Base-by-base conservation (phyloP, 2,113 vertebrate species). In the Nothoprocta pentlandii region DNA sequence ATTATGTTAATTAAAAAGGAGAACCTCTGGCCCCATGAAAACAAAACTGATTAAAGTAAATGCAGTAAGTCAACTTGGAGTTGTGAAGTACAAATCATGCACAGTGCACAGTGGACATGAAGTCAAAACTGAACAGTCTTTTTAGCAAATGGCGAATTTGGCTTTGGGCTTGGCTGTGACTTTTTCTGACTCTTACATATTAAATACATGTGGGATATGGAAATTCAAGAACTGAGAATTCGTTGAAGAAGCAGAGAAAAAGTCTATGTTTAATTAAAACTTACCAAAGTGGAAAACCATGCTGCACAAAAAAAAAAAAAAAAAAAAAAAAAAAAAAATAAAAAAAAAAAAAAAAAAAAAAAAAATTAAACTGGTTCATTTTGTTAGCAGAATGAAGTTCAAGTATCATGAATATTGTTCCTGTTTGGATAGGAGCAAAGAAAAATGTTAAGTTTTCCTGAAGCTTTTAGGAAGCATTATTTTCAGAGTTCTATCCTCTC, bases 1-100 rank as follows among this genome's bases (percentile, higher is more conserved):
- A 89, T 97, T 96, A 94, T 89, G 85, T 49, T 97, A 96, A 98
- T 96, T 96, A 59, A 89, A 96, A 97, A 96, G 54, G 58, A 79
- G 11, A 30, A 93, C 76, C 69, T 92, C 90, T 89, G 81, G 39
- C 41, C 46, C 69, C 94, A 36, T 91, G 84, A 96, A 98, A 97
- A 95, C 82, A 96, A 92, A 97, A 80, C 44, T 91, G 85, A 97
- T 96, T 95, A 96, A 97, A 96, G 59, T 44, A 92, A 92, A 95
- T 93, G 26, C 42, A 90, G 39, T 79, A 91, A 97, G 77, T 85
- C 87, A 89, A 4, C 62, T 80, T 93, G 79, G 23, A 91, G 9
- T 17, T 61, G 22, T 88, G 68, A 96, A 90, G 42, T 79, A 80
- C 68, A 92, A 90, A 95, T 81, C 0, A 0, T 23, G 85, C 17